These are phyloP conservation scores for Aphelocoma californica DNA, from an alignment of 2,797 vertebrate species.

Conservation along the genomic window DNA sequence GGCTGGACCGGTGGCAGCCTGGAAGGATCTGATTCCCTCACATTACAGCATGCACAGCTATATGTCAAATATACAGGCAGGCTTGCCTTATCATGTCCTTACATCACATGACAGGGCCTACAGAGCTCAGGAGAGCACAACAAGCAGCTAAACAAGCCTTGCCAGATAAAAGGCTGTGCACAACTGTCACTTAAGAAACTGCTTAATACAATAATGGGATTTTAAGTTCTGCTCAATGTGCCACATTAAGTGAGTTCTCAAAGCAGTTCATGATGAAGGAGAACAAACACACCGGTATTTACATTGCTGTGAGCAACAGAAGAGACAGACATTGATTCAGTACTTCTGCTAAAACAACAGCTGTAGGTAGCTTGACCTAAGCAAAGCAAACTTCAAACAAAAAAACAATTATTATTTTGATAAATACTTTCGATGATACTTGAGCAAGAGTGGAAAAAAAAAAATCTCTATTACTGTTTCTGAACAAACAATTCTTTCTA, in stretches of 20 bases:
- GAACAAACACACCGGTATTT: background rate
- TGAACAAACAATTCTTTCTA: background rate
- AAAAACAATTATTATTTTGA: background rate
- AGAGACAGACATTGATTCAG: background rate
- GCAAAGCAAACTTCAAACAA: background rate
- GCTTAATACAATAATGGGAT: background rate
- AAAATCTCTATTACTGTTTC: background rate
- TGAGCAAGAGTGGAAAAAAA: background rate
- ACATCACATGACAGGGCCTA: background rate
- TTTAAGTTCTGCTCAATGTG: background rate
- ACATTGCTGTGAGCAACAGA: background rate
- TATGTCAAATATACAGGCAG: accelerated
- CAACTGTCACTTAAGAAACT: background rate
- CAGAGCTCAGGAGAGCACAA: background rate
- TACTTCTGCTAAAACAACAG: background rate
- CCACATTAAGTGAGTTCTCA: background rate
- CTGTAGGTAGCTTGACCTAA: background rate
- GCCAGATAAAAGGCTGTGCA: background rate
- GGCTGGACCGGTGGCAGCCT: background rate
- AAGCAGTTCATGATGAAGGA: background rate
- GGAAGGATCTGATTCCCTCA: too few species aligned
- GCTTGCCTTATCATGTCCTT: accelerated
- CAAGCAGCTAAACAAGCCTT: background rate
- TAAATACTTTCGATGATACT: background rate
- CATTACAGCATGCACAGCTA: accelerated